phyloP scores from a whole-genome alignment of 2,113 vertebrate species.

The Albula goreensis region DNA sequence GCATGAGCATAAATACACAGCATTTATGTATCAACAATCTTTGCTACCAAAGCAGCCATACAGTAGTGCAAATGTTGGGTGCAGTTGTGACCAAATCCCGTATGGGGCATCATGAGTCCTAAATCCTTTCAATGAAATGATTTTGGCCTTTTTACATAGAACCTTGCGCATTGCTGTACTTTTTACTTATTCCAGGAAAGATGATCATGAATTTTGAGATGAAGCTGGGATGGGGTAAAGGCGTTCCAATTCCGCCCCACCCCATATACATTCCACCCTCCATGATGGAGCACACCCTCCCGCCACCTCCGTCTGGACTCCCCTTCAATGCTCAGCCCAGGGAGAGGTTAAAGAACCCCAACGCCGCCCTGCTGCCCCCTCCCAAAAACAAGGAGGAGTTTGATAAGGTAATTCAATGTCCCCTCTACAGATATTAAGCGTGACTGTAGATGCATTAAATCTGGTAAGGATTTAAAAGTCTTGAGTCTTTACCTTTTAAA shows the following conservation, averaged over 20 bases:
- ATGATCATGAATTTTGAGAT: slow-evolving; percentile 99
- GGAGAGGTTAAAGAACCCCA: slow-evolving; percentile 96
- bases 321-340: slow-evolving; percentile 98
- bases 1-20: background rate
- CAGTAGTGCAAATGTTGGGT: background rate
- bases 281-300: slow-evolving; percentile 98
- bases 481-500: background rate
- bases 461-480: background rate
- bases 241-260: slow-evolving; percentile 96
- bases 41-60: background rate
- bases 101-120: background rate
- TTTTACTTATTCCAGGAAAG: slow-evolving; percentile 80
- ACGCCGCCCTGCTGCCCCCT: slow-evolving; percentile 87
- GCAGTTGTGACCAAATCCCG: no score
- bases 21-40: background rate
- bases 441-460: slow-evolving; percentile 12
- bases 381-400: slow-evolving; percentile 99
- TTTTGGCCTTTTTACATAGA: background rate
- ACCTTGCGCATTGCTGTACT: background rate
- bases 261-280: slow-evolving; percentile 99
- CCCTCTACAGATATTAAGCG: slow-evolving; percentile 24
- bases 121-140: background rate
- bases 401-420: slow-evolving; percentile 92
- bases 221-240: slow-evolving; percentile 99
- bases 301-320: slow-evolving; percentile 94